Evolutionary conservation across 2,797 vertebrate genomes (phyloP).

Genomic region (Spondyliosoma cantharus): DNA sequence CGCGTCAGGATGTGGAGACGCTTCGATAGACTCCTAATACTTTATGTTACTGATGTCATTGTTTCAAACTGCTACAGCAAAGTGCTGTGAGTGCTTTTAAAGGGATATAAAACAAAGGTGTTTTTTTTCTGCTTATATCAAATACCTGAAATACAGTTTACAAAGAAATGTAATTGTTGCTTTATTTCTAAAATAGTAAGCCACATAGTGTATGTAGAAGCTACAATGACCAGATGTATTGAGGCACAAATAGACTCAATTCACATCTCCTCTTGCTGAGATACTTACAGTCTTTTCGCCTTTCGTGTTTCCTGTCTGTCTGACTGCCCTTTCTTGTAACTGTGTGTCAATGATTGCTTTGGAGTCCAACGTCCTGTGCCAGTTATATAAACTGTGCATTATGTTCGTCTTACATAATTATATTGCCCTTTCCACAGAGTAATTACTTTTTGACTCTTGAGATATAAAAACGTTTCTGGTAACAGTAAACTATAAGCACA

Average conservation of each 20-base stretch:
- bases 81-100: not conserved
- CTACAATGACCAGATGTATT: not conserved
- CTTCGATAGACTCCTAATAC: conserved; percentile 8
- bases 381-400: not conserved
- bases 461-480: no score
- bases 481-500: no score
- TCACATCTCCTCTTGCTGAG: not conserved
- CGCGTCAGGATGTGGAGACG: not conserved
- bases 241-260: not conserved
- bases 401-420: not conserved
- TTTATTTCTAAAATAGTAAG: not conserved
- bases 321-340: not conserved
- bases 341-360: not conserved
- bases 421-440: not conserved
- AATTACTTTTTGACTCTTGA: not conserved
- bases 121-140: not conserved
- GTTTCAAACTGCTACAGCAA: conserved; percentile 18
- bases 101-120: not conserved
- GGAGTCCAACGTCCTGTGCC: not conserved
- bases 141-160: not conserved
- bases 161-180: not conserved
- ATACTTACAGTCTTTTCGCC: no score
- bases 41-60: conserved; percentile 2
- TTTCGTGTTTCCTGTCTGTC: no score
- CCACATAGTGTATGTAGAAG: not conserved